Conservation (phyloP, 2,888 invertebrate genomes). For the Stenotaenia linearis region DNA sequence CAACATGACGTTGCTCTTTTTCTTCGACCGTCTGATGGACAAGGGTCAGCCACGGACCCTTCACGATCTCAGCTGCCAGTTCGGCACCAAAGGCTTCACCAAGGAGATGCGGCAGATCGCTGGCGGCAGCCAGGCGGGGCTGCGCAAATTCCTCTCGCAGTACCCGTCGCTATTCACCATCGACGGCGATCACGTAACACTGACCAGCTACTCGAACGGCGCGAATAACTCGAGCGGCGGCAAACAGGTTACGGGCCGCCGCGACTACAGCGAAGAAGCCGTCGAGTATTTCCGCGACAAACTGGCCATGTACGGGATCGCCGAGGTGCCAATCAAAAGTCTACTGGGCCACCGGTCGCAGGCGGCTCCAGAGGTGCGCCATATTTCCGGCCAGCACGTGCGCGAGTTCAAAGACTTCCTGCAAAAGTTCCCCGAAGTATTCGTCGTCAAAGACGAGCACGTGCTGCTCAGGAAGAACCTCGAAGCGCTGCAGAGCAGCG, state of each 20-base stretch:
- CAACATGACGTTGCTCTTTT: slow-evolving; percentile 94
- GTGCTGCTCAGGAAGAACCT: slow-evolving; percentile 65
- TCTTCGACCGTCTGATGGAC: slow-evolving; percentile 95
- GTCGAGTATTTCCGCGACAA: slow-evolving; percentile 96
- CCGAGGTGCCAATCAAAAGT: slow-evolving; percentile 95
- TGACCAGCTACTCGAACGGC: slow-evolving; percentile 40
- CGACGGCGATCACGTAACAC: slow-evolving; percentile 65
- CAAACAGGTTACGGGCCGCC: slow-evolving; percentile 45
- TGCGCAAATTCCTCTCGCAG: slow-evolving; percentile 92
- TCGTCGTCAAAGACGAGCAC: slow-evolving; percentile 73
- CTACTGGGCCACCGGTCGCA: slow-evolving; percentile 90
- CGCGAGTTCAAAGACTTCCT: slow-evolving; percentile 91
- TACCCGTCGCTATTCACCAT: slow-evolving; percentile 94
- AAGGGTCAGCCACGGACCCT: slow-evolving; percentile 92
- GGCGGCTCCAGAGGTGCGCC: slow-evolving; percentile 93
- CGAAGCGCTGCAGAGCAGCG: slow-evolving; percentile 32
- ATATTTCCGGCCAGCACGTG: slow-evolving; percentile 89
- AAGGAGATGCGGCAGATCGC: slow-evolving; percentile 59
- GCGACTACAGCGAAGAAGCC: slow-evolving; percentile 91
- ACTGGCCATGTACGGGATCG: slow-evolving; percentile 89
- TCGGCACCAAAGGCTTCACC: slow-evolving; percentile 97
- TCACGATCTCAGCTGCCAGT: slow-evolving; percentile 97
- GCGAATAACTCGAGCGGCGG: slow-evolving; percentile 36
- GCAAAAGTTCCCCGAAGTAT: slow-evolving; percentile 73
- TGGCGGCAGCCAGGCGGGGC: slow-evolving; percentile 88